Percentiles rank a stretch among this genome's conserved stretches.
phyloP scores from a whole-genome alignment of 2,797 vertebrate genomes.

The Centropyge bicolor region DNA sequence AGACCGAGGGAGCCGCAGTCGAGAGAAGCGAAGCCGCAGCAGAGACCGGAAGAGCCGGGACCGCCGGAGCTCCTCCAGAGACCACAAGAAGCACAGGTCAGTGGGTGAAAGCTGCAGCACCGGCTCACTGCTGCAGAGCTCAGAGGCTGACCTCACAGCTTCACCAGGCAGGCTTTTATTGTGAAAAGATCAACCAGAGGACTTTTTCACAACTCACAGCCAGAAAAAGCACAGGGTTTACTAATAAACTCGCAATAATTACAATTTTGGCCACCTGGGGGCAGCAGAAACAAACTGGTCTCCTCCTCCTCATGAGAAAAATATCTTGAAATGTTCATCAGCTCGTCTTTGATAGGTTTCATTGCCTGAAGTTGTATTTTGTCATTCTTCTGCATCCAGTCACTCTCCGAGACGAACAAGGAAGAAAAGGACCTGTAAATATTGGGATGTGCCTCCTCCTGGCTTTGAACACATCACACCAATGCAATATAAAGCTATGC shows the following conservation, averaged over 20 bases:
- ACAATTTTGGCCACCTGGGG: too few species aligned
- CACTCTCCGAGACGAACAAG: constrained; percentile 81
- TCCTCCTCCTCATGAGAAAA: too few species aligned
- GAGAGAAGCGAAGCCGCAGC: constrained; percentile 84
- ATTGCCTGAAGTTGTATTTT: not conserved
- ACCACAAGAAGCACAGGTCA: constrained; percentile 86
- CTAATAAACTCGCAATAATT: too few species aligned
- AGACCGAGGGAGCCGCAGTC: constrained; percentile 84
- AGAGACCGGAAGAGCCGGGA: constrained; percentile 80
- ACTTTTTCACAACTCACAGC: too few species aligned
- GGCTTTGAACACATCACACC: constrained; percentile 87
- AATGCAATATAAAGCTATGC: constrained; percentile 87
- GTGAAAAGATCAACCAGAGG: not conserved
- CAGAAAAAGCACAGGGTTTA: too few species aligned
- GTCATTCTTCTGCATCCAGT: constrained; percentile 50
- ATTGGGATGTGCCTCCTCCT: constrained; percentile 85
- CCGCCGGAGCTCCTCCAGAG: constrained; percentile 80
- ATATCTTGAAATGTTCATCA: too few species aligned
- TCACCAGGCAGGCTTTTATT: not conserved
- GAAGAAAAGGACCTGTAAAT: constrained; percentile 83
- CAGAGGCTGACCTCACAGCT: not conserved
- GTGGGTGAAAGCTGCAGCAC: not conserved
- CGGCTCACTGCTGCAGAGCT: not conserved
- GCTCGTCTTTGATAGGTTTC: not conserved
- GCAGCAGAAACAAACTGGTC: too few species aligned